Evolutionary conservation across 1,140 invertebrate species (phyloP), one percentile per base, ranked within the genome.

Genomic region (Helicorthomorpha holstii): DNA sequence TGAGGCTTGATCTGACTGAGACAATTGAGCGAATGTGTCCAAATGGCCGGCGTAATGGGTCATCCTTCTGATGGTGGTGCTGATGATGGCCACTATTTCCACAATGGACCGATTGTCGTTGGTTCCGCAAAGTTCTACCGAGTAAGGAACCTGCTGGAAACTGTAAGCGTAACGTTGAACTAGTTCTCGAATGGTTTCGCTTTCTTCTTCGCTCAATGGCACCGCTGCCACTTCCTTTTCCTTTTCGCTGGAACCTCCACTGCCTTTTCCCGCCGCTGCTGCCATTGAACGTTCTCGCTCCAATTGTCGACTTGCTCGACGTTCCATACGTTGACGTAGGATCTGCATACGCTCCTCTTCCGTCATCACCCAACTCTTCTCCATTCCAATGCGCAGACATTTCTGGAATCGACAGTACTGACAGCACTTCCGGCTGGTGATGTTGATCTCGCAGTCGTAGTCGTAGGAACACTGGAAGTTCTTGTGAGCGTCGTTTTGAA

Each of bases 281-380:
- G 19, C 7, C 7, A 12, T 22, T 25, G 44, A 4, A 46, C 7
- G 4, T 7, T 12, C 21, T 22, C 7, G 4, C 44, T 25, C 44
- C 19, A 19, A 7, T 46, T 7, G 4, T 25, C 19, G 42, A 24
- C 21, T 34, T 1, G 19, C 38, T n/a, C 26, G 63, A 58, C 49
- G 54, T 34, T 64, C 61, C 53, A 64, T 60, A 34, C 66, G 50
- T 42, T 59, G 61, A 43, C 64, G 61, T 47, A 66, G 59, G 44
- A 69, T 55, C 27, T 63, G 57, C 21, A 60, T 51, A 24, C 67
- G 45, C 54, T 70, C 68, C n/a, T 68, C 63, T 48, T 71, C 69
- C 4, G 61, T 64, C 68, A 70, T 71, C 10, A 71, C 68, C 69
- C 69, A 70, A 25, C 66, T 64, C 27, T 64, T 70, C 57, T 71